A percentile compares a stretch with the other conserved stretches of the same genome.
phyloP scores from a whole-genome alignment of 1,140 invertebrate species.

The Lethrus apterus region DNA sequence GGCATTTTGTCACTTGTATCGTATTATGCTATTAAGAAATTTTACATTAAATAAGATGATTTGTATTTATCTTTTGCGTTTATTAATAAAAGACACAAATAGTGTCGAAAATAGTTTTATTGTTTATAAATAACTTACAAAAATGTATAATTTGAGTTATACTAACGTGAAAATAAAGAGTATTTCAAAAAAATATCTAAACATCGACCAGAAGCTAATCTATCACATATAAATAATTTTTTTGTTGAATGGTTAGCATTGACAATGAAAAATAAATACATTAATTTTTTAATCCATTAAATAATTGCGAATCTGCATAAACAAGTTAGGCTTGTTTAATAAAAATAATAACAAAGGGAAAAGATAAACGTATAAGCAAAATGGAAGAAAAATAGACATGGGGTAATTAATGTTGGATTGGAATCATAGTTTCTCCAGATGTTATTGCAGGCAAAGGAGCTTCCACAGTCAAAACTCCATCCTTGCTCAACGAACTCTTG shows the following conservation, averaged over 20 bases:
- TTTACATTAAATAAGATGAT: no score
- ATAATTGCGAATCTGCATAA: constrained; percentile 4
- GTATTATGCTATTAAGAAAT: no score
- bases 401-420: constrained; percentile 59
- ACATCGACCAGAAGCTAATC: neutral
- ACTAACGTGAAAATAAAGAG: constrained; percentile 1
- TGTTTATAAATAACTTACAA: constrained; percentile 25
- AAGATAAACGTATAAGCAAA: constrained; percentile 4
- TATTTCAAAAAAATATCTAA: constrained; percentile 1
- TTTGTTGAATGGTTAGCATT: no score
- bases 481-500: constrained; percentile 82
- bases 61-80: no score
- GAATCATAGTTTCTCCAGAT: constrained; percentile 66
- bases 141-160: constrained; percentile 13
- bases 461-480: constrained; percentile 88
- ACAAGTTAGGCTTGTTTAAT: constrained; percentile 4
- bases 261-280: neutral
- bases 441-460: constrained; percentile 78
- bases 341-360: constrained; percentile 1
- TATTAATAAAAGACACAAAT: neutral
- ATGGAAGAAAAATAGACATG: neutral
- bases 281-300: neutral
- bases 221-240: no score
- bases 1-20: neutral
- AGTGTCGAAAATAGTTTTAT: constrained; percentile 17